Conservation (phyloP, 2,797 vertebrate species). For the Helicolenus hilgendorfi region DNA sequence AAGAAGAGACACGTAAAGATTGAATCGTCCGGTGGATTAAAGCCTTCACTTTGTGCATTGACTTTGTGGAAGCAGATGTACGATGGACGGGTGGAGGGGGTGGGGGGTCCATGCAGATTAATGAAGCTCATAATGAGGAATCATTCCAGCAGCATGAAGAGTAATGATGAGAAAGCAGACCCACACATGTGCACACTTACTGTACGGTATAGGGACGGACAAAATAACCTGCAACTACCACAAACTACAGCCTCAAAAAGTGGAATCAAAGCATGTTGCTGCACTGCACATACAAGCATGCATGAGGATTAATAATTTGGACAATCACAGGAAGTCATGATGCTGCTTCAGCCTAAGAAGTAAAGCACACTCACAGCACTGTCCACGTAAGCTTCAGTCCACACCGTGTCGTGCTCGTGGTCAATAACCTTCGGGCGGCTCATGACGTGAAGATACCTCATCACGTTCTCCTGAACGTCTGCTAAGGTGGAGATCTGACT, state of each 20-base stretch:
- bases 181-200: slow-evolving; percentile 42
- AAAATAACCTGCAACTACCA: neutral
- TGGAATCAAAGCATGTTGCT: neutral
- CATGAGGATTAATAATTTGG: neutral
- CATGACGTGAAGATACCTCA: slow-evolving; percentile 98
- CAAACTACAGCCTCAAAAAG: neutral
- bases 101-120: slow-evolving; percentile 67
- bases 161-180: slow-evolving; percentile 67
- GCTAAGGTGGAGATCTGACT: slow-evolving; percentile 98
- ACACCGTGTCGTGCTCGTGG: slow-evolving; percentile 97
- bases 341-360: neutral
- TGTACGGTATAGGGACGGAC: slow-evolving; percentile 11
- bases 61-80: slow-evolving; percentile 71
- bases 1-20: slow-evolving; percentile 79
- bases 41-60: slow-evolving; percentile 36
- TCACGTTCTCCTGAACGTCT: slow-evolving; percentile 98
- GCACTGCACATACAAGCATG: neutral
- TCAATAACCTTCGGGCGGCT: slow-evolving; percentile 98
- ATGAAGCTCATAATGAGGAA: slow-evolving; percentile 86
- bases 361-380: slow-evolving; percentile 93
- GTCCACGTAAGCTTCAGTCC: slow-evolving; percentile 98
- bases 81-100: neutral
- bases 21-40: slow-evolving; percentile 45
- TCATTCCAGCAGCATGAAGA: slow-evolving; percentile 79
- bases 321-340: neutral